A percentile compares a stretch with the other conserved stretches of the same genome.
Evolutionary conservation across 2,797 vertebrate species (phyloP).

Genomic region (Dermochelys coriacea): DNA sequence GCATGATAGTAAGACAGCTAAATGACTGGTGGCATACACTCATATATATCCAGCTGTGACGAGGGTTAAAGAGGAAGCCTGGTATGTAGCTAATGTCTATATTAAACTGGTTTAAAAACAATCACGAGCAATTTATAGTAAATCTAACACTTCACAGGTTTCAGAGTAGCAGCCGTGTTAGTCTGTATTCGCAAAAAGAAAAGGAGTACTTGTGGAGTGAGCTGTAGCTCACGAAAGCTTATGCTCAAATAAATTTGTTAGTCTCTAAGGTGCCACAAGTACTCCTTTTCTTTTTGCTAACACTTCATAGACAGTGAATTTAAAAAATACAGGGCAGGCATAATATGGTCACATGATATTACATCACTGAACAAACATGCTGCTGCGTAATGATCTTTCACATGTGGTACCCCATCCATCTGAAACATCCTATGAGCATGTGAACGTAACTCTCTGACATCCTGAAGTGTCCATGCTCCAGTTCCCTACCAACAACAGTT

Average conservation of each 20-base stretch:
- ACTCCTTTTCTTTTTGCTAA: no score
- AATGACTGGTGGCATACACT: neutral
- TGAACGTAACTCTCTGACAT: neutral
- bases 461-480: neutral
- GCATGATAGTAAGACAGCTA: accelerated
- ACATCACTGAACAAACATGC: neutral
- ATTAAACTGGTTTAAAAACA: neutral
- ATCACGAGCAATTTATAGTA: neutral
- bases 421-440: neutral
- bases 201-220: no score
- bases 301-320: neutral
- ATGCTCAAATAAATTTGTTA: no score
- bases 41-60: neutral
- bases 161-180: no score
- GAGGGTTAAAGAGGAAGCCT: neutral
- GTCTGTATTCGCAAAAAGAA: no score
- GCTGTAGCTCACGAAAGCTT: no score
- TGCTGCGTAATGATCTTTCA: neutral
- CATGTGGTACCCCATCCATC: neutral
- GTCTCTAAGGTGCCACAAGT: no score
- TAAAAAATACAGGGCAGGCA: neutral
- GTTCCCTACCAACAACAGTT: neutral
- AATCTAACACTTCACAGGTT: neutral
- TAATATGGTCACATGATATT: neutral
- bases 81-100: neutral